Base-by-base conservation (phyloP, 2,113 vertebrate genomes). In the Hyaena hyaena region DNA sequence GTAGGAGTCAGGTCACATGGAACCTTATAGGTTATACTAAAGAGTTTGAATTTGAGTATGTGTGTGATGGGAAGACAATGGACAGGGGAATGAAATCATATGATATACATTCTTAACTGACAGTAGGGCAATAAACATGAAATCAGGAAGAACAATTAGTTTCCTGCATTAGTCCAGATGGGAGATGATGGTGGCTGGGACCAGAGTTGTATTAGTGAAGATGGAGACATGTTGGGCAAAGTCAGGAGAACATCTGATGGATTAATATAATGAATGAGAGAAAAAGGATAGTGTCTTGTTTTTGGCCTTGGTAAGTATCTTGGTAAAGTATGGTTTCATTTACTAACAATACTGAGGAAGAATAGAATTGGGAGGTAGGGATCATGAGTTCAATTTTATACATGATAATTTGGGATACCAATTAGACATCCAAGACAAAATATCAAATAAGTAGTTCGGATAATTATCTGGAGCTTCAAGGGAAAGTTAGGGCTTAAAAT, bases 381-480 rank as follows among this genome's bases (percentile, higher is more conserved):
- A 90, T 71, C 17, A 35, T 73, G 19, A 93, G 10, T 53, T 89
- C 28, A 90, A 86, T 48, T 85, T 85, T 93, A 33, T 35, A 66
- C 39, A 16, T 28, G 9, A 48, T 87, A 55, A 68, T 93, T 82
- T 83, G 76, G 65, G 5, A 77, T 80, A 69, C 28, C 33, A 74
- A 28, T 85, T 84, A 92, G 50, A 83, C 19, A 87, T 63, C 26
- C 23, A 96, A 95, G 33, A 45, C 19, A 81, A 86, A 76, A 93
- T 90, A 24, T 93, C 69, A 92, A 39, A 16, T 79, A 66, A 48
- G 4, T 61, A 80, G n/a, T 69, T 69, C 4, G 12, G 71, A 31
- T 79, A 76, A 82, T 31, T 90, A 53, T 76, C 77, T 95, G 35
- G 55, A 95, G 7, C 5, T 79, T 33, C 80, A 45, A 93, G 77